Evolutionary conservation across 2,797 vertebrate species (phyloP), one percentile per base, ranked within the genome.

Genomic region (Amniataba percoides): DNA sequence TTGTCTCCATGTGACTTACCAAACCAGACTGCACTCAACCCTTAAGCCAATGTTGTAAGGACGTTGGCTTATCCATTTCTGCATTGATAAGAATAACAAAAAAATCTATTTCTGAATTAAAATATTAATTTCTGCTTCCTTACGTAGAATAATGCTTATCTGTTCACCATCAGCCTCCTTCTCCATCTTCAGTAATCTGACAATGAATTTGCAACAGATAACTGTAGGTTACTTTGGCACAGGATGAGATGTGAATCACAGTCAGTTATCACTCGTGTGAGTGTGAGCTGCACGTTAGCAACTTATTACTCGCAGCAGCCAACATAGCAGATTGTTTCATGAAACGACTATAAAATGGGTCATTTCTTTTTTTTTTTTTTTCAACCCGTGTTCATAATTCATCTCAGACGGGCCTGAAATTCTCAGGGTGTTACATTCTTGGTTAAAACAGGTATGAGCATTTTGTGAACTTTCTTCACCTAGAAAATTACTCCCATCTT

Each of bases 1-100:
- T 51, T 59, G 59, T 68, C 55, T 82, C 52, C 73, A 80, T 82
- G 70, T 82, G 84, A 77, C 10, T 53, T 23, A 40, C 55, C 34
- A 67, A 71, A 70, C 43, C 64, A 66, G 27, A 61, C 48, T 21
- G 27, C 51, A 23, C 13, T 16, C n/a, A 36, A 9, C 8, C 34
- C 34, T 36, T 57, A 15, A 45, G 27, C 9, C 15, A 16, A 12
- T 25, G 7, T 43, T 61, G 39, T 15, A 16, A 61, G 40, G 16
- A 48, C 5, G 13, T 19, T 48, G 19, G 40, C 15, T 11, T 25
- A 4, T 25, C 23, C 2, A n/a, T n/a, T 8, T 49, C 52, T 48
- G 2, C 4, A 39, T 21, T 49, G 5, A 49, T 39, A 16, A 27
- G 16, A 66, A 12, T 7, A 52, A 66, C 12, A 36, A 14, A 40